A percentile compares a stretch with the other conserved stretches of the same genome.
phyloP scores from a whole-genome alignment of 64 coral and sea anemone species.

The Cladopsammia gracilis region DNA sequence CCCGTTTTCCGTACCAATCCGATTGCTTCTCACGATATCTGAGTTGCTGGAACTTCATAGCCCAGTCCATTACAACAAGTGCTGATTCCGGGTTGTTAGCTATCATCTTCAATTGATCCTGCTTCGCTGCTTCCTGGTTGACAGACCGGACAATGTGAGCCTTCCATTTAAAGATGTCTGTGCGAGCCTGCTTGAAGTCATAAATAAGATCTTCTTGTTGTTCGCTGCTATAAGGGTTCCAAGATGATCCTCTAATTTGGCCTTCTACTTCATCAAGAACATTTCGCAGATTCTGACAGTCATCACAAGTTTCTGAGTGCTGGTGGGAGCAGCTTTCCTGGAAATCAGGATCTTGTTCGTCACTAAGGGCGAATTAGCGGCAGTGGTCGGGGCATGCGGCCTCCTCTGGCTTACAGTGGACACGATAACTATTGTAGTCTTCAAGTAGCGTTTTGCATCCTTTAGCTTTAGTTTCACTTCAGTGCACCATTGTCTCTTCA shows the following conservation, averaged over 20 bases:
- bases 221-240: neutral
- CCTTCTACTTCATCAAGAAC: no score
- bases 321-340: no score
- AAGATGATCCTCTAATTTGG: no score
- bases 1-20: slow-evolving; percentile 35
- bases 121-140: slow-evolving; percentile 30
- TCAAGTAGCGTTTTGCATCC: slow-evolving; percentile 49
- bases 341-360: no score
- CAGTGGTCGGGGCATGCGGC: slow-evolving; percentile 31
- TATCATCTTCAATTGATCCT: slow-evolving; percentile 24
- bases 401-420: slow-evolving; percentile 44
- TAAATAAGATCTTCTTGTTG: slow-evolving; percentile 18
- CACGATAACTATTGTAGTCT: slow-evolving; percentile 22
- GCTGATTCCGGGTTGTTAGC: neutral
- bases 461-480: slow-evolving; percentile 23
- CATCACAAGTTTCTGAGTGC: no score
- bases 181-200: slow-evolving; percentile 25
- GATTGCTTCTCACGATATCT: slow-evolving; percentile 36
- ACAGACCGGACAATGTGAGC: neutral
- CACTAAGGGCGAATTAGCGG: slow-evolving; percentile 28
- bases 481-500: slow-evolving; percentile 12
- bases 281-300: no score
- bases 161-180: slow-evolving; percentile 8
- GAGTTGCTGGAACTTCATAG: slow-evolving; percentile 60
- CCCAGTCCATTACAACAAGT: slow-evolving; percentile 58